Evolutionary conservation across 2,888 invertebrate species (phyloP).

Genomic region (Sphaerophoria taeniata): DNA sequence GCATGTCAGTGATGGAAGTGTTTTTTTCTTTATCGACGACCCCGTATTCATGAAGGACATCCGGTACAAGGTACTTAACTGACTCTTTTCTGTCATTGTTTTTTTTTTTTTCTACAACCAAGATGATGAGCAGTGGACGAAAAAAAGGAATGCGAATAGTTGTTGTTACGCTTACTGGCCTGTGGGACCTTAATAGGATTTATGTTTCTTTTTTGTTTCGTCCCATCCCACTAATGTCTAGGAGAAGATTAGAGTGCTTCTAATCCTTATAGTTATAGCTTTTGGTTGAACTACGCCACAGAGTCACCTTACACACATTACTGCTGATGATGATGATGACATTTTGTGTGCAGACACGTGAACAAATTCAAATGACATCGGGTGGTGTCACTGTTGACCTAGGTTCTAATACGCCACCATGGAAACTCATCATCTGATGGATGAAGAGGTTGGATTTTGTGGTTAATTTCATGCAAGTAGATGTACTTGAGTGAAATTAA

Average conservation of each 20-base stretch:
- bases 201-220: background rate
- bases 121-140: constrained; percentile 5
- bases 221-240: background rate
- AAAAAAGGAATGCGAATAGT: background rate
- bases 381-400: constrained; percentile 62
- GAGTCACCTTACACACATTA: constrained; percentile 45
- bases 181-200: constrained; percentile 59
- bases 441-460: background rate
- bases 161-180: constrained; percentile 31
- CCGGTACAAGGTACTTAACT: constrained; percentile 35
- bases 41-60: constrained; percentile 43
- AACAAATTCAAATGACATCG: constrained; percentile 39
- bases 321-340: no score
- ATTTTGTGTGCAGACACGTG: constrained; percentile 31
- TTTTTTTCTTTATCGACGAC: constrained; percentile 23
- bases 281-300: constrained; percentile 21
- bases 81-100: background rate
- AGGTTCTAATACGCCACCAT: constrained; percentile 39
- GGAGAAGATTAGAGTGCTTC: constrained; percentile 44
- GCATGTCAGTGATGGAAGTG: constrained; percentile 49
- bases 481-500: no score
- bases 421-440: constrained; percentile 15
- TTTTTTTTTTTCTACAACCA: constrained; percentile 7
- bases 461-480: background rate
- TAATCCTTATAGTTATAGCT: constrained; percentile 24